Evolutionary conservation across 2,888 invertebrate species (phyloP), one percentile per base, ranked within the genome.

Genomic region (Drosophila kambysellisi): DNA sequence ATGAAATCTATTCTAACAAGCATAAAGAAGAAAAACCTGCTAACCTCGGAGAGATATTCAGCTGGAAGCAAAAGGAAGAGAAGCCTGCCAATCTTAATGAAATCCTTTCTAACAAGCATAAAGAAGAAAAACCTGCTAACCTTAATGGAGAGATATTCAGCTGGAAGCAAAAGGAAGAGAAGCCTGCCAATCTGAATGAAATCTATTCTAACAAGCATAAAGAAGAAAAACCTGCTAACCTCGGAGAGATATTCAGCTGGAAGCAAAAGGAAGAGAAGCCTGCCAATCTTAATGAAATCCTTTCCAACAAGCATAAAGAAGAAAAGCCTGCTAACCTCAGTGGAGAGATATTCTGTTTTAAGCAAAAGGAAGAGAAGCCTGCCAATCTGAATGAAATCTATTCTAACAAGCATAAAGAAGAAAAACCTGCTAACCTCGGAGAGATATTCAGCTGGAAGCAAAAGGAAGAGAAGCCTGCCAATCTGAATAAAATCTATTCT

Each of bases 361-460:
- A 60, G 12, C 56, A 33, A 1, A 61, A 25, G 3, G 56, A 65
- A 3, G 70, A 67, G 5, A 70, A 57, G 3, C 67, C 37, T 25
- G 25, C 25, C 25, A 25, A 25, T 25, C 25, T 25, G 25, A 25
- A 25, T 25, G 25, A 25, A 25, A 25, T 35, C 35, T 12, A 12
- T 35, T 35, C 66, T 1, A 3, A 15, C 1, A 25, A 35, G 4
- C 35, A 12, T 43, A 25, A 25, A 25, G 25, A 25, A 25, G 25
- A 25, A 25, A 25, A 25, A 25, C 25, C 25, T 2, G n/a, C 11
- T 3, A 37, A 7, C 5, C 3, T 43, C 8, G 17, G 5, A 0
- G 11, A 33, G 2, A 32, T 58, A 5, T 48, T 35, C 0, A 9
- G 29, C 7, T 33, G 0, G 1, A 58, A 64, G 15, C 63, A 41